Percentiles rank a stretch among this genome's conserved stretches.
Conservation (phyloP, 2,113 vertebrate species). For the Murina feae region DNA sequence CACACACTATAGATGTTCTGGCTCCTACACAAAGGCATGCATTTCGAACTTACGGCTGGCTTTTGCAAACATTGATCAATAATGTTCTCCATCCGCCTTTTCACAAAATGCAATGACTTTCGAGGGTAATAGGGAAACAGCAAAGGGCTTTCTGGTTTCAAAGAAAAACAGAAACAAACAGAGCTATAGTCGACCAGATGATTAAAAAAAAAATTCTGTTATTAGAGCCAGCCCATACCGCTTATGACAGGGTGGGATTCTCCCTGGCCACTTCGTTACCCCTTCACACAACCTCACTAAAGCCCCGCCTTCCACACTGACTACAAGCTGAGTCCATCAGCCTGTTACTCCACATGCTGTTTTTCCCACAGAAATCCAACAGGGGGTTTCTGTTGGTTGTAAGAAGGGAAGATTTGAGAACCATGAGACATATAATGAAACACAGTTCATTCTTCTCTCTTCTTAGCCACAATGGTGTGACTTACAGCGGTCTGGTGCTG, state of each 20-base stretch:
- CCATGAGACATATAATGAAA: neutral
- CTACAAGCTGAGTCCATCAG: neutral
- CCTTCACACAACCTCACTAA: neutral
- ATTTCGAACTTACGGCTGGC: conserved; percentile 88
- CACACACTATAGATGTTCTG: neutral
- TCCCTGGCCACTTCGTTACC: neutral
- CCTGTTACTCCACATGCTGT: neutral
- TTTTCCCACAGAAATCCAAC: neutral
- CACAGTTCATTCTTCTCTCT: neutral
- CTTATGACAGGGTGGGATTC: neutral
- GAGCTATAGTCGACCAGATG: neutral
- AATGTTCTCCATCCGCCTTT: conserved; percentile 92
- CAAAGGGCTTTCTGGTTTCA: conserved; percentile 90
- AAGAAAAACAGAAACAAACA: conserved; percentile 59
- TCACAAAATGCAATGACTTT: conserved; percentile 97
- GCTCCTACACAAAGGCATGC: neutral
- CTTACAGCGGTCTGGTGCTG: neutral
- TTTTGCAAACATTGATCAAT: conserved; percentile 95
- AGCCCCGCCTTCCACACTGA: no score
- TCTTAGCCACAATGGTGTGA: neutral
- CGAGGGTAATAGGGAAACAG: conserved; percentile 95
- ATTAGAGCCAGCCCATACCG: neutral
- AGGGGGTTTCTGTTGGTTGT: neutral
- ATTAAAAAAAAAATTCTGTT: neutral
- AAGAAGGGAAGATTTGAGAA: neutral